Conservation (phyloP, 2,888 invertebrate species). For the Imbricaverruca yamaguchii region DNA sequence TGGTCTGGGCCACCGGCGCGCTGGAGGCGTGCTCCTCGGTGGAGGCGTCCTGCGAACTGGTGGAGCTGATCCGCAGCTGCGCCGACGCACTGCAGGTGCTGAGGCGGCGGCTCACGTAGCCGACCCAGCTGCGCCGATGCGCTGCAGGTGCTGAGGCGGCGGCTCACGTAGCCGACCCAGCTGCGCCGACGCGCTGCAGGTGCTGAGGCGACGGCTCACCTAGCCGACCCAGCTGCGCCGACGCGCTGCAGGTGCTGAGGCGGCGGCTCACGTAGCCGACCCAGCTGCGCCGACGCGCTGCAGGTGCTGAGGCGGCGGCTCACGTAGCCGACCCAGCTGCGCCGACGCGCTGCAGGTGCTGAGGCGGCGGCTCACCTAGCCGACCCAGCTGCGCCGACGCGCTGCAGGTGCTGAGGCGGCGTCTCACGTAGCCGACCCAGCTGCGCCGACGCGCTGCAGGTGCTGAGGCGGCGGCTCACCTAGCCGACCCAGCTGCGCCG, state of each 20-base stretch:
- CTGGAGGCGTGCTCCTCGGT: neutral
- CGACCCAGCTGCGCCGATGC: neutral
- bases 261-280: neutral
- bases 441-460: neutral
- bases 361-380: neutral
- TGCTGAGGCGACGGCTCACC: neutral
- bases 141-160: neutral
- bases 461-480: neutral
- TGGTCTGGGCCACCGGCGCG: neutral
- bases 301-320: neutral
- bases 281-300: neutral
- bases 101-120: neutral
- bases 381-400: neutral
- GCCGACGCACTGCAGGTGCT: neutral
- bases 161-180: no score
- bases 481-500: neutral
- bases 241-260: neutral
- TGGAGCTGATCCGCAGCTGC: neutral
- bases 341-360: neutral
- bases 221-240: neutral
- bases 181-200: neutral
- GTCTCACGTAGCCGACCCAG: neutral
- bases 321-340: neutral
- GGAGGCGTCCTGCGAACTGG: neutral
- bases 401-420: neutral